Percentiles rank a stretch among this genome's conserved stretches.
phyloP scores from a whole-genome alignment of 1,140 invertebrate species.

The Brachionus rubens region DNA sequence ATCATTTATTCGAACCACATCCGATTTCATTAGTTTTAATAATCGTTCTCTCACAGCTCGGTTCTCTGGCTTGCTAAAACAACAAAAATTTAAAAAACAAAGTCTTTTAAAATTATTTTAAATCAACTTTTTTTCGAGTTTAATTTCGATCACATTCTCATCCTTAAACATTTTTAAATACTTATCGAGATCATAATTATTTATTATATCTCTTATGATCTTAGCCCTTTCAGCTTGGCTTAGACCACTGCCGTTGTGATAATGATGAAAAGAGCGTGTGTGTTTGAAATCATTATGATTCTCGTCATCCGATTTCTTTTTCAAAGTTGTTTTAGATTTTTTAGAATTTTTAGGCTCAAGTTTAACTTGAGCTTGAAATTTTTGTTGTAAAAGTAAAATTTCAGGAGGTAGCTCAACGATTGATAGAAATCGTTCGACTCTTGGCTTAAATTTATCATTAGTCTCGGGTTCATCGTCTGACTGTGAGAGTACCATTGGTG shows the following conservation, averaged over 20 bases:
- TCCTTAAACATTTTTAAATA: slow-evolving; percentile 10
- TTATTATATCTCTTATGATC: slow-evolving; percentile 39
- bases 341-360: neutral
- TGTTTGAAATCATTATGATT: too few relatives aligned
- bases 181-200: slow-evolving; percentile 20
- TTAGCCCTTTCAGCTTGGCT: neutral
- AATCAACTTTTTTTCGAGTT: slow-evolving; percentile 12
- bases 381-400: neutral
- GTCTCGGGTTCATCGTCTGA: neutral
- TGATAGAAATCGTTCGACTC: slow-evolving; percentile 34
- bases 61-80: slow-evolving; percentile 2
- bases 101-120: neutral
- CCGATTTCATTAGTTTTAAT: slow-evolving; percentile 28
- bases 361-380: neutral
- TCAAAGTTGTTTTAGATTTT: neutral
- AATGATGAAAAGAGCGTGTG: neutral
- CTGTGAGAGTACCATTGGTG: neutral
- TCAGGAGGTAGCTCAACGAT: slow-evolving; percentile 28
- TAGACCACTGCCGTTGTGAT: slow-evolving; percentile 17
- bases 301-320: neutral
- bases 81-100: neutral
- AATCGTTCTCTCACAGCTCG: slow-evolving; percentile 27
- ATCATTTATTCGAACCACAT: slow-evolving; percentile 43
- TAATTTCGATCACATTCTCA: neutral
- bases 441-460: neutral